phyloP scores from a whole-genome alignment of 2,113 vertebrate species.

The Chaetorhynchus papuensis region DNA sequence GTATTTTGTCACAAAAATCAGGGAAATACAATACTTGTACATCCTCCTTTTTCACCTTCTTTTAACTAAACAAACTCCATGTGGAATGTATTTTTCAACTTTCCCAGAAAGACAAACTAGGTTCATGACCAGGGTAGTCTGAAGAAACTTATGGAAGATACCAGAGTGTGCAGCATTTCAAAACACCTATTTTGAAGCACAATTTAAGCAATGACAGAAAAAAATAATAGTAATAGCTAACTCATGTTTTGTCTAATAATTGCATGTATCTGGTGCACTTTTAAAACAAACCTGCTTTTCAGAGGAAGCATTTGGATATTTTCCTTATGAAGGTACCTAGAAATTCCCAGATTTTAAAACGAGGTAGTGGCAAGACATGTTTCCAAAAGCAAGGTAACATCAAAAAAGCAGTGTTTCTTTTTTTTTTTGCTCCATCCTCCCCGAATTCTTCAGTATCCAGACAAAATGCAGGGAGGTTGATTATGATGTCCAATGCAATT shows the following conservation, averaged over 20 bases:
- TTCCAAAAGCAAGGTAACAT: not conserved
- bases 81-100: not conserved
- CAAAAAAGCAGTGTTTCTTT: rapidly evolving
- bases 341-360: not conserved
- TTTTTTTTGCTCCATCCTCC: rapidly evolving
- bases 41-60: not conserved
- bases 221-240: not conserved
- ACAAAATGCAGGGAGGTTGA: not conserved
- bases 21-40: rapidly evolving
- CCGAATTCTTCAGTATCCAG: not conserved
- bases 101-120: not conserved
- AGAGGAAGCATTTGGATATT: not conserved
- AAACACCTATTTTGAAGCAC: not conserved
- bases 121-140: not conserved
- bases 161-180: not conserved
- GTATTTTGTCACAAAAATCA: not conserved
- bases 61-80: not conserved
- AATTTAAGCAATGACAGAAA: not conserved
- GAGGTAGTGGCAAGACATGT: not conserved
- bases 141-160: not conserved
- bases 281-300: not conserved
- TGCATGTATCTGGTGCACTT: not conserved
- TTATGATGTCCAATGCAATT: not conserved
- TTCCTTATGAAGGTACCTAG: not conserved
- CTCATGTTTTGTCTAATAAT: not conserved